Evolutionary conservation across 2,113 vertebrate species (phyloP).

Genomic region (Nerophis ophidion): DNA sequence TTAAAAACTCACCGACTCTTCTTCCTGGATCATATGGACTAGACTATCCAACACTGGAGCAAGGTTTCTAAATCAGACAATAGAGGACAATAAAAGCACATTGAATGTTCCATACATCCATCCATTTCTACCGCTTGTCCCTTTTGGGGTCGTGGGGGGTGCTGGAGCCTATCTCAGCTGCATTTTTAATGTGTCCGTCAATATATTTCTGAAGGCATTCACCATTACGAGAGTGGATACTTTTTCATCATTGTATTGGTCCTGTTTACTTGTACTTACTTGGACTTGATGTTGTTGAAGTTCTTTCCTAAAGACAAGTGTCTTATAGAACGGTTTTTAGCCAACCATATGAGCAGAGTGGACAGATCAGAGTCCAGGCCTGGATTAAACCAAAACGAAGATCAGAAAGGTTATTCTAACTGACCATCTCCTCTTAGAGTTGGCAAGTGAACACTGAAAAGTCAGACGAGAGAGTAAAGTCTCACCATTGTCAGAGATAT

Average conservation of each 20-base stretch:
- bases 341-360: slow-evolving; percentile 91
- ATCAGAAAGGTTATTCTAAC: neutral
- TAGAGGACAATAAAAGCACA: neutral
- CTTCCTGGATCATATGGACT: slow-evolving; percentile 98
- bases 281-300: slow-evolving; percentile 99
- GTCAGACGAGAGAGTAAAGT: neutral
- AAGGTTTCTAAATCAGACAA: slow-evolving; percentile 79
- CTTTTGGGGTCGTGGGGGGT: too few species aligned
- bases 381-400: slow-evolving; percentile 18
- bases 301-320: slow-evolving; percentile 94
- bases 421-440: neutral
- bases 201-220: neutral
- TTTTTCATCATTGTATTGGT: neutral
- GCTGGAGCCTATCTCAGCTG: too few species aligned
- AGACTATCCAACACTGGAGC: slow-evolving; percentile 92
- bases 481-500: slow-evolving; percentile 97
- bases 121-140: too few species aligned
- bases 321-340: slow-evolving; percentile 94
- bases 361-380: slow-evolving; percentile 93
- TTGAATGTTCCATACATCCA: neutral
- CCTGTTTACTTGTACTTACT: slow-evolving; percentile 72
- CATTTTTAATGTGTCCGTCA: neutral
- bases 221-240: neutral
- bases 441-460: neutral
- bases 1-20: slow-evolving; percentile 87